phyloP scores from a whole-genome alignment of 1,140 invertebrate species.

The Drosophila pruinosa region DNA sequence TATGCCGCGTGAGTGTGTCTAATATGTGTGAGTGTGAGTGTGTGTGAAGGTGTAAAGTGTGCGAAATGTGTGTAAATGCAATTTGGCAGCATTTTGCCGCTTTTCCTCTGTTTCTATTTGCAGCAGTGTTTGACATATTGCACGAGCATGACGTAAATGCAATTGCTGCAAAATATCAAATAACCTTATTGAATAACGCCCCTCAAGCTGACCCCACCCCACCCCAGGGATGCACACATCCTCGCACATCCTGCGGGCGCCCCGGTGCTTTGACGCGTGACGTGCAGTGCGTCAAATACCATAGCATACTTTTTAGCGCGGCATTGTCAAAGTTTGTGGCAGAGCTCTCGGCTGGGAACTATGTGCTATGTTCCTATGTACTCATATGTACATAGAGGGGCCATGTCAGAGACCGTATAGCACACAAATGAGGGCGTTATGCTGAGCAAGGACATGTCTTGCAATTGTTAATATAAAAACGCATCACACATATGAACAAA shows the following conservation, averaged over 20 bases:
- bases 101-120: not conserved
- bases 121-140: slow-evolving; percentile 27
- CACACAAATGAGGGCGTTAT: not conserved
- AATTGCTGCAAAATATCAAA: slow-evolving; percentile 42
- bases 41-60: slow-evolving; percentile 49
- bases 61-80: slow-evolving; percentile 67
- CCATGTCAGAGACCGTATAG: not conserved
- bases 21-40: not conserved
- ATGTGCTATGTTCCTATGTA: not conserved
- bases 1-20: not conserved
- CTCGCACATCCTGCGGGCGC: not conserved
- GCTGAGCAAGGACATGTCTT: not conserved
- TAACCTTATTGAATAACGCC: slow-evolving; percentile 37
- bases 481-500: no score
- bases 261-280: slow-evolving; percentile 18
- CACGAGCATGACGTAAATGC: slow-evolving; percentile 38
- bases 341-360: not conserved
- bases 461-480: no score
- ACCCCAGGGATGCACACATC: not conserved
- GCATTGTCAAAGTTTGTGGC: slow-evolving; percentile 1
- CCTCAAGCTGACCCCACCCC: not conserved
- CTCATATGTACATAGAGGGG: not conserved
- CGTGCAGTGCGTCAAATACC: slow-evolving; percentile 11
- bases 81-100: slow-evolving; percentile 45
- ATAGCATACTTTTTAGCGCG: slow-evolving; percentile 39